Conservation (phyloP, 2,888 invertebrate species). For the Oligia fasciuncula region DNA sequence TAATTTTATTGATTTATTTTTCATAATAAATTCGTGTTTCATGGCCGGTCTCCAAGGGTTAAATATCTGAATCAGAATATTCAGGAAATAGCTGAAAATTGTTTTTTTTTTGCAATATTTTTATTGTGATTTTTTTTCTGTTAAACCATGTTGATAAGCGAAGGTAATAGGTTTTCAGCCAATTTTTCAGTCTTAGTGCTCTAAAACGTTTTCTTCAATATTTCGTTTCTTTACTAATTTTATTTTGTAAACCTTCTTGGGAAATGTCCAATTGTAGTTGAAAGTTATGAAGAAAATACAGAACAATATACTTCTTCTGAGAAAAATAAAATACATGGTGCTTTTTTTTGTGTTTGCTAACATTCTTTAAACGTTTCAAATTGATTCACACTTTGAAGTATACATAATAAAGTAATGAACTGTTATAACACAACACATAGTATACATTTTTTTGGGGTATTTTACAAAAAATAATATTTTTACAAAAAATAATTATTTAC, state of each 20-base stretch:
- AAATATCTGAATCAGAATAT: constrained; percentile 45
- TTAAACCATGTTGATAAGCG: constrained; percentile 68
- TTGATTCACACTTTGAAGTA: constrained; percentile 7
- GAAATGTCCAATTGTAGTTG: constrained; percentile 74
- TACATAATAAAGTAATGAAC: background rate
- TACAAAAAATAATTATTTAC: background rate
- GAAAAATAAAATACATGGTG: constrained; percentile 3
- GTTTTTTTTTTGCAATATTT: constrained; percentile 31
- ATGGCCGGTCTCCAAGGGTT: constrained; percentile 64
- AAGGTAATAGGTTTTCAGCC: constrained; percentile 81
- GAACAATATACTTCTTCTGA: background rate
- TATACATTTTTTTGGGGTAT: background rate
- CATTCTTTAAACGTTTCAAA: background rate
- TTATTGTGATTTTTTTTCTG: constrained; percentile 34
- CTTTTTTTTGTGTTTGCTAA: background rate
- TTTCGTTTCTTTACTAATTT: constrained; percentile 65
- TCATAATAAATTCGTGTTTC: constrained; percentile 65
- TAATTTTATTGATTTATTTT: constrained; percentile 43
- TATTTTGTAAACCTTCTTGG: constrained; percentile 69
- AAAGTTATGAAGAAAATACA: background rate
- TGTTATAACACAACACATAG: background rate
- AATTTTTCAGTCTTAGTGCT: constrained; percentile 89
- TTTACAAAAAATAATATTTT: background rate
- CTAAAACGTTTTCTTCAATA: constrained; percentile 80
- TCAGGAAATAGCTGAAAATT: constrained; percentile 34